phyloP scores from a whole-genome alignment of 2,888 invertebrate genomes.

The Drosophila borborema region DNA sequence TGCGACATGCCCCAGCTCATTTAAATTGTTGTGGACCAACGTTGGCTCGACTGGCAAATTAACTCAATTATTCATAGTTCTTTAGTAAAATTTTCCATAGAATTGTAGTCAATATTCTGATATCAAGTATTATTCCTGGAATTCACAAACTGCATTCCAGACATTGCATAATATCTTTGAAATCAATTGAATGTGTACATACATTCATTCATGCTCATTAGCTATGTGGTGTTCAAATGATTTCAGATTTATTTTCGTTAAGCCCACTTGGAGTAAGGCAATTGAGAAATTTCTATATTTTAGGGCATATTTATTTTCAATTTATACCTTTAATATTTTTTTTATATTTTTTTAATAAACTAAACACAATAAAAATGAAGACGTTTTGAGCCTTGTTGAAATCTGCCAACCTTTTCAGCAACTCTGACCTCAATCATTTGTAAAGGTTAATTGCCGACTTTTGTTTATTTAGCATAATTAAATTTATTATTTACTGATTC shows the following conservation, averaged over 20 bases:
- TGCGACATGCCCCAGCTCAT: conserved; percentile 16
- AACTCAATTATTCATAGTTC: not conserved
- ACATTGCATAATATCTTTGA: not conserved
- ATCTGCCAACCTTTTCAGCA: not conserved
- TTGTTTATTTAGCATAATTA: not conserved
- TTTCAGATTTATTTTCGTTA: not conserved
- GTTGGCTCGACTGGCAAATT: conserved; percentile 11
- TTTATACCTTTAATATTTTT: no score
- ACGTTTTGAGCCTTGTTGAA: not conserved
- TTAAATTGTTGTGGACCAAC: conserved; percentile 34
- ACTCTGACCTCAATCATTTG: not conserved
- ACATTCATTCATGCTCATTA: no score
- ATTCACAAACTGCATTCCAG: not conserved
- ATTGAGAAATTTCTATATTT: no score
- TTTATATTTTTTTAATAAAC: no score
- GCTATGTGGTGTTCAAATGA: not conserved
- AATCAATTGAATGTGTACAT: not conserved
- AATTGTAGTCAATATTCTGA: not conserved
- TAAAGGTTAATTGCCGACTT: not conserved
- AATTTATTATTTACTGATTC: not conserved
- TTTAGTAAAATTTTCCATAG: not conserved
- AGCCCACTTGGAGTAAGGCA: no score
- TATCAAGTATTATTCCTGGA: not conserved
- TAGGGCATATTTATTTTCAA: not conserved
- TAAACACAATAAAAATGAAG: no score